These are phyloP conservation scores for Calephelis perditalis DNA, from an alignment of 2,888 invertebrate species.

Conservation along the genomic window DNA sequence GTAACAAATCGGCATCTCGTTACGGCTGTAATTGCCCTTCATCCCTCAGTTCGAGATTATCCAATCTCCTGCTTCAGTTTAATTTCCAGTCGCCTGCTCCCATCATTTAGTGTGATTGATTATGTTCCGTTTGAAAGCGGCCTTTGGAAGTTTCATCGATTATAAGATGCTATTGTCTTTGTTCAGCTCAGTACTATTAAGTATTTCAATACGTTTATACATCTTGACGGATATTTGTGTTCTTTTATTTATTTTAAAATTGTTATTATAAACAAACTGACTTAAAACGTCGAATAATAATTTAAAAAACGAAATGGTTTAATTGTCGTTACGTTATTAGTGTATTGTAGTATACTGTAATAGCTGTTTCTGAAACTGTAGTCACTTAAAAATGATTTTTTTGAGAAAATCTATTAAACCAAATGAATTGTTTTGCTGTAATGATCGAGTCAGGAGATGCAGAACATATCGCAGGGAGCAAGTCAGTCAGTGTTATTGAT, in stretches of 20 bases:
- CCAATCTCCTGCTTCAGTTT: conserved; percentile 13
- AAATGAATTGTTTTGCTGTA: too few species aligned
- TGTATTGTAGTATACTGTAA: too few species aligned
- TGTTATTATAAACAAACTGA: too few species aligned
- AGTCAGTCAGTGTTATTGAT: conserved; percentile 28
- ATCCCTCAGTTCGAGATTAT: conserved; percentile 10
- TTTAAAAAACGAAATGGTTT: too few species aligned
- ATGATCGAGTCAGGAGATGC: background rate
- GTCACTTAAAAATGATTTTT: too few species aligned
- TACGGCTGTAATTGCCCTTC: conserved; percentile 7
- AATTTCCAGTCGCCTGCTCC: conserved; percentile 13
- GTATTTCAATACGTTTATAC: background rate
- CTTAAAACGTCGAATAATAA: too few species aligned
- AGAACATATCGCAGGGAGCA: background rate
- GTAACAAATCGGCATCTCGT: conserved; percentile 8
- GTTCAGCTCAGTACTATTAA: background rate
- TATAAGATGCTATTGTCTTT: conserved; percentile 9
- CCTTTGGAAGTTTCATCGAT: conserved; percentile 7
- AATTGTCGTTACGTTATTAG: too few species aligned
- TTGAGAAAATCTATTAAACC: too few species aligned
- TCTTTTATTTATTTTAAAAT: too few species aligned
- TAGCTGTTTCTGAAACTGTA: too few species aligned
- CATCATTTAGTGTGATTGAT: conserved; percentile 14
- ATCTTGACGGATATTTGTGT: background rate
- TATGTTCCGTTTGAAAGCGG: conserved; percentile 11